Conservation (phyloP, 2,797 vertebrate species). For the Ciconia nigra region DNA sequence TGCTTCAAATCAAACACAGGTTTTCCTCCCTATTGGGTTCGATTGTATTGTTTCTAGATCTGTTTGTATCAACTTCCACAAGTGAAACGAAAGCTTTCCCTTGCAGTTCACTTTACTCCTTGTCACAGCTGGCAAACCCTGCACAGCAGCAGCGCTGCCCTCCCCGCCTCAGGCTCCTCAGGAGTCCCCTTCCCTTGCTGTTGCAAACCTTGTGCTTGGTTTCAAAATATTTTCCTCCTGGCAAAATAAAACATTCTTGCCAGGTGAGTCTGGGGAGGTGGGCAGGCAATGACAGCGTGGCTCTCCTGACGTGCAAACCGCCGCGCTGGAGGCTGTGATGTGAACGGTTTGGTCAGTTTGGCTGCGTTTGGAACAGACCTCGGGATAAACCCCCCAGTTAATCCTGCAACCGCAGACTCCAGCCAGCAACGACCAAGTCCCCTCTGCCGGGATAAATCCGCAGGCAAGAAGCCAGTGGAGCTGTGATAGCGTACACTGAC, state of each 20-base stretch:
- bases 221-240: neutral
- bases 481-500: neutral
- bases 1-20: neutral
- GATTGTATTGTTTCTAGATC: neutral
- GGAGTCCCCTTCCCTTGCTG: neutral
- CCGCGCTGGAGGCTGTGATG: neutral
- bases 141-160: neutral
- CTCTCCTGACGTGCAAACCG: neutral
- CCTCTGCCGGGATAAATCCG: neutral
- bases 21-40: neutral
- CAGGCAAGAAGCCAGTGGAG: conserved; percentile 10
- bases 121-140: neutral
- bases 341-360: neutral
- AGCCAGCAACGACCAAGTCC: neutral
- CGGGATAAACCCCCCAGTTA: neutral
- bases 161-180: neutral
- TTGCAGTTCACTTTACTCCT: neutral
- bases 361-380: neutral
- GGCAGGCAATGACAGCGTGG: neutral
- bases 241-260: neutral
- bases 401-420: neutral
- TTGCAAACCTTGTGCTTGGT: neutral
- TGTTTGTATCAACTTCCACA: neutral
- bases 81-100: neutral
- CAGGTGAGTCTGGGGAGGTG: neutral